Percentiles rank a stretch among this genome's conserved stretches.
Evolutionary conservation across 2,888 invertebrate genomes (phyloP).

Genomic region (Archips xylosteana): DNA sequence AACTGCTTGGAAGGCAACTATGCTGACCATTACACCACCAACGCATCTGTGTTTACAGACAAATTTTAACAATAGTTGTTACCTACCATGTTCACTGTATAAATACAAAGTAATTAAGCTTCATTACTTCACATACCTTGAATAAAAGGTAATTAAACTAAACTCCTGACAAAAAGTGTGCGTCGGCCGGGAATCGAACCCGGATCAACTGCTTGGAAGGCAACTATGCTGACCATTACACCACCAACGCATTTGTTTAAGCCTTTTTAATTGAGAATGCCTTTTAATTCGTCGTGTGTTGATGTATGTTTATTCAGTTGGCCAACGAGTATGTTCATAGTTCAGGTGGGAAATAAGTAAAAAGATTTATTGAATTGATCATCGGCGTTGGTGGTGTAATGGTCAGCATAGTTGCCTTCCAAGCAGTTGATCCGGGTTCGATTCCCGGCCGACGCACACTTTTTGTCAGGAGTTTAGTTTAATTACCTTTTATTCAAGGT

Average conservation of each 20-base stretch:
- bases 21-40: constrained; percentile 56
- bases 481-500: background rate
- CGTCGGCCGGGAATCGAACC: constrained; percentile 68
- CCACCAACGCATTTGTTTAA: constrained; percentile 79
- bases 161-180: background rate
- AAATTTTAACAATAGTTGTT: no score
- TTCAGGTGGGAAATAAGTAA: background rate
- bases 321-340: background rate
- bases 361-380: background rate
- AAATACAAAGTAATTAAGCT: constrained; percentile 9
- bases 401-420: constrained; percentile 87
- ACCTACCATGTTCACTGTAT: background rate
- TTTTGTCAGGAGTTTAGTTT: background rate
- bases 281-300: background rate
- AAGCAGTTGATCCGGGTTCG: constrained; percentile 87
- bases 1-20: constrained; percentile 60
- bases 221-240: constrained; percentile 87
- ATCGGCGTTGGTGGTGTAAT: constrained; percentile 84
- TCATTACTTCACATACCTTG: no score
- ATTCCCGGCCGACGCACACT: constrained; percentile 52
- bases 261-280: background rate
- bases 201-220: constrained; percentile 87
- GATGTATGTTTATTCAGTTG: background rate
- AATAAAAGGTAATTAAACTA: background rate
- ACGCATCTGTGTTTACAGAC: no score